Evolutionary conservation across 2,113 vertebrate species (phyloP).

Genomic region (Strix uralensis): DNA sequence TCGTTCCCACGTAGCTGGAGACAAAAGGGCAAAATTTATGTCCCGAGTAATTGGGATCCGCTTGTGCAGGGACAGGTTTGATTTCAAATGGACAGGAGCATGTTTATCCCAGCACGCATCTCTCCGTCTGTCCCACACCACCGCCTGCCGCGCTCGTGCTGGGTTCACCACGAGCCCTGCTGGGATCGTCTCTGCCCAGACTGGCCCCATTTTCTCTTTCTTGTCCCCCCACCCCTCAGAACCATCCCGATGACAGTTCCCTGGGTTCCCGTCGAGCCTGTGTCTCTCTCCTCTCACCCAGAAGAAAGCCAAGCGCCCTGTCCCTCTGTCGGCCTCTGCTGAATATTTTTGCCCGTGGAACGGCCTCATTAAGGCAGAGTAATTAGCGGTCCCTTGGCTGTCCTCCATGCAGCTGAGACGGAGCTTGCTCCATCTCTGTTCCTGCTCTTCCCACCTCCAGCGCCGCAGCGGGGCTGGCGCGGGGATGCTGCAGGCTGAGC

Average conservation of each 20-base stretch:
- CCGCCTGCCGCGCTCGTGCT: fast-evolving
- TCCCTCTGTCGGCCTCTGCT: background rate
- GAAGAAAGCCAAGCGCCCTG: background rate
- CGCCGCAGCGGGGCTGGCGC: fast-evolving
- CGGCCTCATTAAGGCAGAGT: conserved; percentile 48
- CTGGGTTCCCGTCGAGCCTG: background rate
- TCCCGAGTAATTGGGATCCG: background rate
- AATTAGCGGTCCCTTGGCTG: conserved; percentile 55
- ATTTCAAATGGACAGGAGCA: fast-evolving
- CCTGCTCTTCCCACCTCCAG: background rate
- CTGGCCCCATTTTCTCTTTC: background rate
- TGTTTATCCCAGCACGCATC: background rate
- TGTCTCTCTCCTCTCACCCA: conserved; percentile 22
- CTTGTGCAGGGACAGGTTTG: background rate
- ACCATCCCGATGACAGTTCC: background rate
- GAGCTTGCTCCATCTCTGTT: background rate
- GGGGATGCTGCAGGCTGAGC: background rate
- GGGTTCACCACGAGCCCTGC: fast-evolving
- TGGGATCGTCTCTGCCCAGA: fast-evolving
- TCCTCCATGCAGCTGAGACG: background rate
- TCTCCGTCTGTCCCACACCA: fast-evolving
- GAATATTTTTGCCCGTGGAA: background rate
- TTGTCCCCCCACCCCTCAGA: background rate
- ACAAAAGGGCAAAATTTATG: background rate
- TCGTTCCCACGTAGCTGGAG: background rate